A percentile compares a stretch with the other conserved stretches of the same genome.
These are phyloP conservation scores for Patella depressa DNA, from an alignment of 2,888 invertebrate species.

Conservation along the genomic window DNA sequence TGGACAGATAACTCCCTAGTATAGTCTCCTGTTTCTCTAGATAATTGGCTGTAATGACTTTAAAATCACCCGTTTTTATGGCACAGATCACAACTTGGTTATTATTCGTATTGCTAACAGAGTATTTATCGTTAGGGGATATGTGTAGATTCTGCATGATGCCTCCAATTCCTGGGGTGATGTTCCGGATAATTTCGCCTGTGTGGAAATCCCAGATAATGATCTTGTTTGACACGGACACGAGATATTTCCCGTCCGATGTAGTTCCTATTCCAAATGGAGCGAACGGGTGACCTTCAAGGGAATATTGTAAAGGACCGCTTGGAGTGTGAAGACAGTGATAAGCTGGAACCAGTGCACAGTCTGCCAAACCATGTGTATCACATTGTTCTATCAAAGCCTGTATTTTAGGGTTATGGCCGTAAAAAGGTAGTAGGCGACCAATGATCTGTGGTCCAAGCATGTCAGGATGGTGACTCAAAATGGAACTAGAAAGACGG, in stretches of 20 bases:
- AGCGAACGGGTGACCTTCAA: slow-evolving; percentile 98
- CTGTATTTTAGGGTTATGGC: slow-evolving; percentile 84
- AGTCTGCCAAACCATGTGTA: slow-evolving; percentile 87
- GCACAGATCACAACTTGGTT: slow-evolving; percentile 93
- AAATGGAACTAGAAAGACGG: slow-evolving; percentile 92
- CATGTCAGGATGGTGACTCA: slow-evolving; percentile 94
- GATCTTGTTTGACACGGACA: slow-evolving; percentile 95
- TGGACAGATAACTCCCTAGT: slow-evolving; percentile 61
- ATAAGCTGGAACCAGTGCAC: slow-evolving; percentile 91
- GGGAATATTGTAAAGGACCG: slow-evolving; percentile 96
- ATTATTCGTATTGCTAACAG: slow-evolving; percentile 95
- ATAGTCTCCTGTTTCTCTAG: slow-evolving; percentile 74
- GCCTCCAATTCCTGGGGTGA: slow-evolving; percentile 86
- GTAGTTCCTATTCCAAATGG: slow-evolving; percentile 70
- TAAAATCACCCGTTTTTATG: slow-evolving; percentile 93
- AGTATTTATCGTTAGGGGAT: slow-evolving; percentile 95
- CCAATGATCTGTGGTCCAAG: slow-evolving; percentile 94
- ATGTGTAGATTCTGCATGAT: slow-evolving; percentile 95
- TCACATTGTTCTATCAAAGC: slow-evolving; percentile 93
- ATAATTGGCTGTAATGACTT: slow-evolving; percentile 87
- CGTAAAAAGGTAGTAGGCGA: slow-evolving; percentile 92
- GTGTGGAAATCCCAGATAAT: slow-evolving; percentile 97
- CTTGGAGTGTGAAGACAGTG: slow-evolving; percentile 99
- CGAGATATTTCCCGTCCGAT: slow-evolving; percentile 77
- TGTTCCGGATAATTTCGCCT: slow-evolving; percentile 93